phyloP scores from a whole-genome alignment of 1,140 invertebrate genomes.

The Venturia canescens region DNA sequence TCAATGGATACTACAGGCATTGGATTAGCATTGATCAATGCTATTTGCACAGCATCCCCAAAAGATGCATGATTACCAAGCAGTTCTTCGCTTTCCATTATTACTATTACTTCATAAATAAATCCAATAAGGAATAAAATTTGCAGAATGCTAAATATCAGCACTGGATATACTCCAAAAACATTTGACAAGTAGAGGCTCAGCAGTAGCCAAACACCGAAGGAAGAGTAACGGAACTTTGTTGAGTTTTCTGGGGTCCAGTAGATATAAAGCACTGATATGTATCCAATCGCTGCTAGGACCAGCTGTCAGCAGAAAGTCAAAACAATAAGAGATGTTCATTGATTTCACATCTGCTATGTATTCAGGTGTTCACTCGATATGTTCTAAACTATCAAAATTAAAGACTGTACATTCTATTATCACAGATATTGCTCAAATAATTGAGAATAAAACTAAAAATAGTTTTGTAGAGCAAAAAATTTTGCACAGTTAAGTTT shows the following conservation, averaged over 20 bases:
- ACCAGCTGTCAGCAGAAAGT: conserved; percentile 73
- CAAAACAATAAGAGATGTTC: not conserved
- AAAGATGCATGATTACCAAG: conserved; percentile 70
- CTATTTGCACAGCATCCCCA: conserved; percentile 64
- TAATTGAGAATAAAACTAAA: too few relatives aligned
- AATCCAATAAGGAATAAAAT: conserved; percentile 77
- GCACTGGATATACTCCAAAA: conserved; percentile 79
- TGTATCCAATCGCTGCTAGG: conserved; percentile 74
- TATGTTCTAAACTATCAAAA: too few relatives aligned
- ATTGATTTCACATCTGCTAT: not conserved
- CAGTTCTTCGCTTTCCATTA: conserved; percentile 69
- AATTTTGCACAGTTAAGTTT: too few relatives aligned
- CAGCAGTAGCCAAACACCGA: conserved; percentile 80
- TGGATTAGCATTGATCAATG: conserved; percentile 63
- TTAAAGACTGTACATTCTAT: too few relatives aligned
- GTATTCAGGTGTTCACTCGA: too few relatives aligned
- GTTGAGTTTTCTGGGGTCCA: conserved; percentile 80
- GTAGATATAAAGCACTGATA: conserved; percentile 76
- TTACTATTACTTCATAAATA: conserved; percentile 76
- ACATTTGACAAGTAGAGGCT: conserved; percentile 80
- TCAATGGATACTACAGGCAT: not conserved
- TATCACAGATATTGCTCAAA: too few relatives aligned
- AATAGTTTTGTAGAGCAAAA: too few relatives aligned
- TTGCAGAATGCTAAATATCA: conserved; percentile 79
- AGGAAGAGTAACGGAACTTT: conserved; percentile 79